Conservation (phyloP, 2,888 invertebrate genomes). For the Halocaridina rubra region DNA sequence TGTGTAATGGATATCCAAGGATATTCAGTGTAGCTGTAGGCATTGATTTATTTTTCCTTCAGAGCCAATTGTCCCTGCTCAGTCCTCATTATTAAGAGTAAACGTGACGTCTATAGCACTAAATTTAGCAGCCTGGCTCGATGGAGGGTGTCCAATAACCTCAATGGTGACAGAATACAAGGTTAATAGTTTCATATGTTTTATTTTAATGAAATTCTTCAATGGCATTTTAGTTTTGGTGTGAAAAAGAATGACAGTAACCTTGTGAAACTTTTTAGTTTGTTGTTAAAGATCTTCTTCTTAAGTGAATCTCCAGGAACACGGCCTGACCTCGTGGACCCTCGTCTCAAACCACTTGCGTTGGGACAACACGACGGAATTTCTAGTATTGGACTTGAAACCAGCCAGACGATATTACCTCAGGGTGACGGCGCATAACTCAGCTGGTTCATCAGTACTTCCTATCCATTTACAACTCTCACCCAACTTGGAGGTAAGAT, state of each 20-base stretch:
- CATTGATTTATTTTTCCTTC: slow-evolving; percentile 1
- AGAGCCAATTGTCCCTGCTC: slow-evolving; percentile 69
- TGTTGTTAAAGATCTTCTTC: not conserved
- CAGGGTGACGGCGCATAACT: slow-evolving; percentile 66
- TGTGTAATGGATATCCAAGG: no score
- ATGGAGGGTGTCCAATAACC: slow-evolving; percentile 69
- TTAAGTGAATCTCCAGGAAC: slow-evolving; percentile 36
- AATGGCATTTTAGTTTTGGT: no score
- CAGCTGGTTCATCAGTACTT: slow-evolving; percentile 66
- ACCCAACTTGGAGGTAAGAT: slow-evolving; percentile 65
- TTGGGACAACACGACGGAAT: slow-evolving; percentile 65
- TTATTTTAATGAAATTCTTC: no score
- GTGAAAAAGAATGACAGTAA: no score
- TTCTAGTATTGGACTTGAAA: slow-evolving; percentile 65
- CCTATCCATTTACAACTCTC: slow-evolving; percentile 66
- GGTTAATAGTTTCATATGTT: no score
- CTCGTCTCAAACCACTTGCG: slow-evolving; percentile 65
- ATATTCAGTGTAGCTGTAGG: no score
- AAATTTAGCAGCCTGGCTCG: slow-evolving; percentile 68
- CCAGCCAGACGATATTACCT: slow-evolving; percentile 66
- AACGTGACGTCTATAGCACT: slow-evolving; percentile 69
- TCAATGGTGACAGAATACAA: slow-evolving; percentile 68
- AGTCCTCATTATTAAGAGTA: slow-evolving; percentile 67
- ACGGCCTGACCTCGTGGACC: slow-evolving; percentile 63
- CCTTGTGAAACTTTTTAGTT: no score